Evolutionary conservation across 1,140 invertebrate genomes (phyloP), one percentile per base, ranked within the genome.

Genomic region (Anthonomus grandis): DNA sequence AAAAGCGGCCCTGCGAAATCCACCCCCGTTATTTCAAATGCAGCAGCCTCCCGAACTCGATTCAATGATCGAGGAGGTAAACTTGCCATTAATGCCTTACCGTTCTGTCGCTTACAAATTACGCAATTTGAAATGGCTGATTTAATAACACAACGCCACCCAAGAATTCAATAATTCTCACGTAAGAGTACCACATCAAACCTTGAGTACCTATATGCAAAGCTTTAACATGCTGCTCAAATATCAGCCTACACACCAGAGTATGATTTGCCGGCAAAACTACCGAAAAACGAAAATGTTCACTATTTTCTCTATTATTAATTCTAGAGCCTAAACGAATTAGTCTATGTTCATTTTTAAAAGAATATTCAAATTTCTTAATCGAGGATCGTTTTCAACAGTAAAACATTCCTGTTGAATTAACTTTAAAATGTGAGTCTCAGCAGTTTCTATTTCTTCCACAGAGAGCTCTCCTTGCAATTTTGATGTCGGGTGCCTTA

Each of bases 1-100:
- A 54, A 62, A 12, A 71, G 22, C 21, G 68, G 66, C 1, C 70
- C 70, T 18, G 6, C 18, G n/a, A n/a, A n/a, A n/a, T n/a, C n/a
- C n/a, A 66, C 55, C 9, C 59, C 64, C 21, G 22, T 55, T 23
- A 60, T 22, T 36, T 64, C 37, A 57, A 71, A 69, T 21, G 55
- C 51, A 9, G 13, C 15, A 3, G 62, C 67, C 41, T 69, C 61
- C 45, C 60, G 52, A 9, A 68, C 48, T 38, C 64, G 37, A 9
- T 65, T 36, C 41, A 53, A 24, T 22, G 64, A 65, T 22, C 63
- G 34, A 3, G 52, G n/a, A 37, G 46, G 34, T 21, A 37, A 5
- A 6, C 17, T 5, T 4, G 17, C 13, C 6, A 9, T 5, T n/a
- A 39, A 12, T 15, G 37, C 5, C 17, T 39, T 39, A 5, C 10